Base-by-base conservation (phyloP, 2,888 invertebrate species). In the Phragmatobia fuliginosa region DNA sequence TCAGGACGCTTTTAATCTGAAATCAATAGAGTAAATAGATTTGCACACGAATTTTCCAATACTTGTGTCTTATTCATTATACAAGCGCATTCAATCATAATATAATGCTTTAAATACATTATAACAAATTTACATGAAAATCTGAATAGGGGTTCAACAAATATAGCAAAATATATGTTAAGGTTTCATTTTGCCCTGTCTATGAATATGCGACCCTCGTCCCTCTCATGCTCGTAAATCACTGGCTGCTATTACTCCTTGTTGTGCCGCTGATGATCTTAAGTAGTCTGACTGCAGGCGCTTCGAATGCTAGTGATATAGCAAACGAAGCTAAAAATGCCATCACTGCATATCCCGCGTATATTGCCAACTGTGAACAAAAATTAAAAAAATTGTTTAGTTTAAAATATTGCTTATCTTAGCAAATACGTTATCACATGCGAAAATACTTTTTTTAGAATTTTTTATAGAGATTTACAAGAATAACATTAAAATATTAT, bases 251-350 rank as follows among this genome's bases (percentile, higher is more conserved):
- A 88, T 92, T 86, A 87, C 90, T 84, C 83, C 87, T 77, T 59
- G 84, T 83, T 77, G 90, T 86, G 1, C 92, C 90, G 75, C 88
- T 94, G 79, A 96, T 91, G 80, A 98, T 96, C 93, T 98, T 98
- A 72, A 98, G 95, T 74, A 98, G 91, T 83, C 97, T 96, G 62
- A 98, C 97, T 63, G 97, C 96, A 0, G 98, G 98, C n/a, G 98
- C 97, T 87, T 98, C 98, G 85, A 98, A 97, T 1, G 97, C 95
- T 81, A 98, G 91, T 16, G 98, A 98, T 74, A 98, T 96, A 79
- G 96, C 96, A 87, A 98, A 98, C 0, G 98, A 97, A 49, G 96
- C 91, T 67, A 97, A 85, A 89, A 97, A 98, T 6, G 98, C 97
- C 77, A 97, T 95, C 41, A 98, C 97, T 32, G 97, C 96, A 85